These are phyloP conservation scores for Enteromius fasciolatus DNA, from an alignment of 2,797 vertebrate genomes.

Conservation along the genomic window DNA sequence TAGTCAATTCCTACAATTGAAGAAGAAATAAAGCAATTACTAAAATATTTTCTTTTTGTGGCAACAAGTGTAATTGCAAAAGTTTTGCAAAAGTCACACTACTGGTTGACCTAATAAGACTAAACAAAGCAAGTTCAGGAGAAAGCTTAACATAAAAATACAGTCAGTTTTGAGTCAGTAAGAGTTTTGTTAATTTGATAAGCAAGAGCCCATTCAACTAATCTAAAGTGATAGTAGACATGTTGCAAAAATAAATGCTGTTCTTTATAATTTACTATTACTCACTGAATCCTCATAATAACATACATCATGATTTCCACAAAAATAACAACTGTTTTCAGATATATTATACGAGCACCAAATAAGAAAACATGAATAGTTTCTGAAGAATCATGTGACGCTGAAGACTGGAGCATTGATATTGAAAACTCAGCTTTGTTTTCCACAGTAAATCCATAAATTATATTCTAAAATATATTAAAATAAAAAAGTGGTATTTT, in stretches of 20 bases:
- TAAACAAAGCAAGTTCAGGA: background rate
- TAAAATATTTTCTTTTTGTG: background rate
- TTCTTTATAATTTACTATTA: background rate
- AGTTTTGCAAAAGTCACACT: too few species aligned
- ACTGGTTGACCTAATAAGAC: background rate
- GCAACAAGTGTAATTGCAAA: background rate
- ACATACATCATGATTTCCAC: background rate
- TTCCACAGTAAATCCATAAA: background rate
- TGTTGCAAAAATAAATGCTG: background rate
- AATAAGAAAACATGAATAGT: background rate
- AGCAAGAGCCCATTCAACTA: background rate
- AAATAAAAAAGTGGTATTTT: background rate
- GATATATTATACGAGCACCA: background rate
- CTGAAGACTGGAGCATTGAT: background rate
- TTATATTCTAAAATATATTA: background rate
- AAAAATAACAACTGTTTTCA: background rate
- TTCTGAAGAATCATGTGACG: background rate
- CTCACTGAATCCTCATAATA: background rate
- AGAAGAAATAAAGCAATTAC: background rate
- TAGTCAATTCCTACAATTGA: slow-evolving; percentile 82
- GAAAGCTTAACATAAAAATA: background rate
- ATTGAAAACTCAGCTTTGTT: background rate
- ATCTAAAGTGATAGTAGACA: background rate
- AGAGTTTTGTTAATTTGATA: background rate
- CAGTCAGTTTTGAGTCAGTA: background rate